phyloP scores from a whole-genome alignment of 2,888 invertebrate species.

The Lordiphosa andalusiaca region DNA sequence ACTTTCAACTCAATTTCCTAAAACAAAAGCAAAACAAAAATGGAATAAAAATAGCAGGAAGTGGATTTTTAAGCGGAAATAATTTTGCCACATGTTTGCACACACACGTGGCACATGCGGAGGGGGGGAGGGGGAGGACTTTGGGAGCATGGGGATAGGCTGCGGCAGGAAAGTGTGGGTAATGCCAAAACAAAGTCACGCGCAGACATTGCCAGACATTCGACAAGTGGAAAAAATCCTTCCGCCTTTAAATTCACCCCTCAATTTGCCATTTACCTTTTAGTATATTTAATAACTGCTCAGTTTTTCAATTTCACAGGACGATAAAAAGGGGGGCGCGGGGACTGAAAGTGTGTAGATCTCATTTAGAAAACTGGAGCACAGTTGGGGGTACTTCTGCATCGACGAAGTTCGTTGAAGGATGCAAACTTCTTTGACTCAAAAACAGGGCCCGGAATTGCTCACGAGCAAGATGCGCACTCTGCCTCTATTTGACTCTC shows the following conservation, averaged over 20 bases:
- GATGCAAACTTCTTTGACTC: no score
- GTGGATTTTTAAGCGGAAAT: conserved; percentile 73
- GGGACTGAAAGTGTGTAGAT: no score
- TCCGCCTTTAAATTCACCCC: conserved; percentile 13
- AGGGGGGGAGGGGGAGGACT: neutral
- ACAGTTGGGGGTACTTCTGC: no score
- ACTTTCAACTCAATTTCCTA: conserved; percentile 55
- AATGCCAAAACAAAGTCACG: conserved; percentile 39
- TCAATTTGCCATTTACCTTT: no score
- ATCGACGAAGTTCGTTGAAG: no score
- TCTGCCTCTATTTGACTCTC: no score
- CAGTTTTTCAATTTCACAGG: no score
- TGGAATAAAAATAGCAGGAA: conserved; percentile 41
- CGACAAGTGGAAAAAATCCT: conserved; percentile 41
- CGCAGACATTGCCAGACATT: conserved; percentile 12
- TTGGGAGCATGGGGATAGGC: neutral
- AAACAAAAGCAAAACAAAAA: conserved; percentile 32
- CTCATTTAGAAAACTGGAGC: no score
- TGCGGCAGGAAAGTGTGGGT: neutral
- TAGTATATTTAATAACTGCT: no score
- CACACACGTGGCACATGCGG: conserved; percentile 10
- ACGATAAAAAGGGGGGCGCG: no score
- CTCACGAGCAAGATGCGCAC: no score
- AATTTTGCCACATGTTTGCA: conserved; percentile 73
- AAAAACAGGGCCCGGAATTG: no score